These are phyloP conservation scores for Acleris laterana DNA, from an alignment of 2,888 invertebrate species.

Conservation along the genomic window DNA sequence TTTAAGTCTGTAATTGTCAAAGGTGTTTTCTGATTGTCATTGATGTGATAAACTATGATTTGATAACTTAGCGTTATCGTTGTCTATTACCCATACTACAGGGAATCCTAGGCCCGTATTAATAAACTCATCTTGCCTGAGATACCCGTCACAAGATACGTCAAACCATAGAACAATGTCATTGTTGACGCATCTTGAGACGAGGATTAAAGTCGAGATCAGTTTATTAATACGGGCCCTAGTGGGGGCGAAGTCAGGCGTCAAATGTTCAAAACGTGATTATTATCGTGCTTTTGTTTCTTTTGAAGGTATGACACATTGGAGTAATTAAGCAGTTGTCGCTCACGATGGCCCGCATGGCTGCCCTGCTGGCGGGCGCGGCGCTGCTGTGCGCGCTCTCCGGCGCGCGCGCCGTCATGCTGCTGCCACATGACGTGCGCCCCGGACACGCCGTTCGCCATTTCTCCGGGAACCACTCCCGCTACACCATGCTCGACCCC, in stretches of 20 bases:
- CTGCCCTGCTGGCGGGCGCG: conserved; percentile 71
- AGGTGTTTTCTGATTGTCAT: too few species aligned
- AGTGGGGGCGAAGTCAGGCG: too few species aligned
- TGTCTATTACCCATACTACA: background rate
- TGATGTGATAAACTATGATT: too few species aligned
- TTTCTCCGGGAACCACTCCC: conserved; percentile 85
- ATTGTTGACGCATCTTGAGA: too few species aligned
- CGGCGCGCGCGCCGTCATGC: conserved; percentile 77
- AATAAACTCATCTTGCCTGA: too few species aligned
- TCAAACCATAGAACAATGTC: too few species aligned
- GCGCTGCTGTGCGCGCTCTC: conserved; percentile 70
- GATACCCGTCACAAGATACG: too few species aligned
- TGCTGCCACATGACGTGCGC: conserved; percentile 94
- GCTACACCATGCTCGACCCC: conserved; percentile 87
- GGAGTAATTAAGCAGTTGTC: conserved; percentile 59
- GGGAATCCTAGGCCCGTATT: too few species aligned
- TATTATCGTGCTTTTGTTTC: conserved; percentile 39
- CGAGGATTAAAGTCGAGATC: too few species aligned
- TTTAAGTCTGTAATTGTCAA: too few species aligned
- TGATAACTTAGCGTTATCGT: too few species aligned
- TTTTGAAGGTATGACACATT: conserved; percentile 74
- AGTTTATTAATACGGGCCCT: too few species aligned
- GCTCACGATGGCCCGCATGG: conserved; percentile 59
- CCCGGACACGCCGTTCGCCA: conserved; percentile 95
- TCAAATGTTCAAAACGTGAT: background rate